phyloP scores from a whole-genome alignment of 2,888 invertebrate genomes.

The Cataglyphis cursor region DNA sequence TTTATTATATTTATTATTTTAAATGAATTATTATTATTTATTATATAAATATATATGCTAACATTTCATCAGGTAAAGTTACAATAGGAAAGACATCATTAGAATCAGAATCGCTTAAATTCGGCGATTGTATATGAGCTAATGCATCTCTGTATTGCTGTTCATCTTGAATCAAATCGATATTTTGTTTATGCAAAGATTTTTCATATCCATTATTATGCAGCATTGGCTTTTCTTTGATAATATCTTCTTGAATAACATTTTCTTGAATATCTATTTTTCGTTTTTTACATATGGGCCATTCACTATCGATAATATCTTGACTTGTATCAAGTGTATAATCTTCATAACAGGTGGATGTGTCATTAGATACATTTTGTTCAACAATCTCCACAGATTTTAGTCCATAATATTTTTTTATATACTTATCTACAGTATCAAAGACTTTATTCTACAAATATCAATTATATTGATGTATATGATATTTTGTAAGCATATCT shows the following conservation, averaged over 20 bases:
- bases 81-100: slow-evolving; percentile 58
- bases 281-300: slow-evolving; percentile 76
- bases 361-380: slow-evolving; percentile 55
- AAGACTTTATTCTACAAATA: slow-evolving; percentile 76
- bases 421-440: slow-evolving; percentile 73
- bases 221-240: not conserved
- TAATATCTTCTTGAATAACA: slow-evolving; percentile 17
- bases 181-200: slow-evolving; percentile 18
- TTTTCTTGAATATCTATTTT: slow-evolving; percentile 61
- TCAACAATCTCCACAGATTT: slow-evolving; percentile 48
- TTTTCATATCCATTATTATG: not conserved
- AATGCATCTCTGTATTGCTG: not conserved
- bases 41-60: not conserved
- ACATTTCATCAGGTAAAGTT: not conserved
- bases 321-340: slow-evolving; percentile 30
- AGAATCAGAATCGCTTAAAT: slow-evolving; percentile 81
- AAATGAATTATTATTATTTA: slow-evolving; percentile 1
- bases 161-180: not conserved
- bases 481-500: slow-evolving; percentile 6
- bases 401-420: slow-evolving; percentile 81
- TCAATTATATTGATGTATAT: slow-evolving; percentile 29
- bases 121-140: slow-evolving; percentile 52
- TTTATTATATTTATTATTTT: not conserved
- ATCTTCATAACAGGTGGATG: slow-evolving; percentile 59
- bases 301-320: slow-evolving; percentile 60